These are phyloP conservation scores for Catharus minimus DNA, from an alignment of 2,113 vertebrate species.

Conservation along the genomic window DNA sequence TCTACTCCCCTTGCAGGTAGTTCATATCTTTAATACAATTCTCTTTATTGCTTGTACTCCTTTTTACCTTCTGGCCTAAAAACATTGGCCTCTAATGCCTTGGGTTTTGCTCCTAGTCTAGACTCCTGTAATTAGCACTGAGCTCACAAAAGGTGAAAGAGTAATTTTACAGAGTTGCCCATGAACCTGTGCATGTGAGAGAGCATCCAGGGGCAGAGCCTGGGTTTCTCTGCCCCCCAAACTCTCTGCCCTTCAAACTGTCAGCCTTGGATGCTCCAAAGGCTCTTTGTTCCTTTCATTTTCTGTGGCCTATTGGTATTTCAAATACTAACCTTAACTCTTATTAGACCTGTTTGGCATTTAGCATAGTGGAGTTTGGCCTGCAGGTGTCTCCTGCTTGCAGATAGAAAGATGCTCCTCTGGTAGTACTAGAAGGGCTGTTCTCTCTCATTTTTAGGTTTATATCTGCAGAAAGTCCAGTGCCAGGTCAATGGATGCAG, in stretches of 20 bases:
- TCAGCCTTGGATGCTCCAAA: background rate
- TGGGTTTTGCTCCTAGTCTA: background rate
- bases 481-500: background rate
- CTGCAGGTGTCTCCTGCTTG: background rate
- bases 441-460: background rate
- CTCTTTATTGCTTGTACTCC: constrained; percentile 54
- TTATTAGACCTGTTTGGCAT: background rate
- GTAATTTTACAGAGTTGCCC: background rate
- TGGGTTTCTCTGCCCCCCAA: background rate
- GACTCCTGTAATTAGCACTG: constrained; percentile 28
- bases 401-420: background rate
- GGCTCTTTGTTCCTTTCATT: background rate
- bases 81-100: background rate
- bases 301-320: background rate
- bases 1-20: constrained; percentile 30
- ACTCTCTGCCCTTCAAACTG: background rate
- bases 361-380: background rate
- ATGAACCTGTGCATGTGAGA: background rate
- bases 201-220: background rate
- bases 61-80: constrained; percentile 46
- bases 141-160: background rate
- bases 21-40: constrained; percentile 59
- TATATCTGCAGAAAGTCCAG: background rate
- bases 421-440: background rate
- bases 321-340: background rate